phyloP scores from a whole-genome alignment of 2,797 vertebrate genomes.

The Dryobates pubescens region DNA sequence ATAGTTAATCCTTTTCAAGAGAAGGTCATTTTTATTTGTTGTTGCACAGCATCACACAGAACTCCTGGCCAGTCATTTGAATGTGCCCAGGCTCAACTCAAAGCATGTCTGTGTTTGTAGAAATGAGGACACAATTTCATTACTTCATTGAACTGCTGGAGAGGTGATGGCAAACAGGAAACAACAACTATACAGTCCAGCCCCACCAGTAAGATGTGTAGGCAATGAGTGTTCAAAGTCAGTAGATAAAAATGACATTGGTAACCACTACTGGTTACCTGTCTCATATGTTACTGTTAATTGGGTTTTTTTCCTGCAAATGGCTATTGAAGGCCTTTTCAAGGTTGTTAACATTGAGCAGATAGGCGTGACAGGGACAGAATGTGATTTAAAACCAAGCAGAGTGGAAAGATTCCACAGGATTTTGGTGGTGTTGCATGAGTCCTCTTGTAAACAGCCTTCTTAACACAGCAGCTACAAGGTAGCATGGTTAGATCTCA shows the following conservation, averaged over 20 bases:
- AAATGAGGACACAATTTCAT: background rate
- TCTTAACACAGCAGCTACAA: background rate
- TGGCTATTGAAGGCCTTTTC: background rate
- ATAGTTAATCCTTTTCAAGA: background rate
- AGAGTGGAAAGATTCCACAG: background rate
- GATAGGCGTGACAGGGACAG: background rate
- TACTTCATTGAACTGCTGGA: background rate
- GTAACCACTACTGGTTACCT: background rate
- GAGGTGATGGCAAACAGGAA: background rate
- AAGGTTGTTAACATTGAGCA: background rate
- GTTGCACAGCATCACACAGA: background rate
- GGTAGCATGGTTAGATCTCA: background rate
- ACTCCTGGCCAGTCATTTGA: background rate
- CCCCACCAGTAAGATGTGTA: rapidly evolving
- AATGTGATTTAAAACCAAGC: background rate
- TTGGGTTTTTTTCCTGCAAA: background rate
- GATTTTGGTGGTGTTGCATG: background rate
- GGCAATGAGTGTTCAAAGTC: background rate
- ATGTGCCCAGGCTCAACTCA: background rate
- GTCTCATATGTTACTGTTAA: background rate
- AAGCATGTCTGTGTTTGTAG: background rate
- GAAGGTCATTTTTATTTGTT: background rate
- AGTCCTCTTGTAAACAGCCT: background rate
- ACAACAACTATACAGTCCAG: background rate
- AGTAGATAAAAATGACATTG: background rate